Evolutionary conservation across 2,113 vertebrate species (phyloP).

Genomic region (Gobiocypris rarus): DNA sequence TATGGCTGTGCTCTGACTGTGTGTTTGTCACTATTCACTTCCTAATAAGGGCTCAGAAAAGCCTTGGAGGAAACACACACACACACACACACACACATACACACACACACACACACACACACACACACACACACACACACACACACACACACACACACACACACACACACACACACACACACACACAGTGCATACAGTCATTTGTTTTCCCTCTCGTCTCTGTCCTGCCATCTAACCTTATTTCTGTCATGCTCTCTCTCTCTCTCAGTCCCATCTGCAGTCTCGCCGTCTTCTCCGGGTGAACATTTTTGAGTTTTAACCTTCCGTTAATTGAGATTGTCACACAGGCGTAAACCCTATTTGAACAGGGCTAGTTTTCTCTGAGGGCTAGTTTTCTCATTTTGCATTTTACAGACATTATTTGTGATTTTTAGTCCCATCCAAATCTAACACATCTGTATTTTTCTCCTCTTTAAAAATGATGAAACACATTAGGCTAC

Average conservation of each 20-base stretch:
- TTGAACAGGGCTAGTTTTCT: neutral
- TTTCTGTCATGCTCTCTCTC: neutral
- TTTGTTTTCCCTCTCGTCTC: neutral
- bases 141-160: no score
- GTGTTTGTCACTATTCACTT: constrained; percentile 3
- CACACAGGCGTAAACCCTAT: neutral
- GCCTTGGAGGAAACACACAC: neutral
- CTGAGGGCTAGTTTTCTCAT: neutral
- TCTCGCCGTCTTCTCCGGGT: neutral
- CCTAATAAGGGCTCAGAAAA: constrained; percentile 12
- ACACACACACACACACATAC: neutral
- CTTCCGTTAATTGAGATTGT: neutral
- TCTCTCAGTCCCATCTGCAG: neutral
- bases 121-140: neutral
- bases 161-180: neutral
- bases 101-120: neutral
- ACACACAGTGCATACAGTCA: neutral
- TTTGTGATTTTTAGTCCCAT: no score
- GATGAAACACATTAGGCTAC: neutral
- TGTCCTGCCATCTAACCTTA: neutral
- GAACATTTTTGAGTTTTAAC: neutral
- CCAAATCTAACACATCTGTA: no score
- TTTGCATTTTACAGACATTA: neutral
- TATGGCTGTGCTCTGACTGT: neutral
- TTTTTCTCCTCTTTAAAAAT: neutral